Base-by-base conservation (phyloP, 2,113 vertebrate genomes). In the Python bivittatus region DNA sequence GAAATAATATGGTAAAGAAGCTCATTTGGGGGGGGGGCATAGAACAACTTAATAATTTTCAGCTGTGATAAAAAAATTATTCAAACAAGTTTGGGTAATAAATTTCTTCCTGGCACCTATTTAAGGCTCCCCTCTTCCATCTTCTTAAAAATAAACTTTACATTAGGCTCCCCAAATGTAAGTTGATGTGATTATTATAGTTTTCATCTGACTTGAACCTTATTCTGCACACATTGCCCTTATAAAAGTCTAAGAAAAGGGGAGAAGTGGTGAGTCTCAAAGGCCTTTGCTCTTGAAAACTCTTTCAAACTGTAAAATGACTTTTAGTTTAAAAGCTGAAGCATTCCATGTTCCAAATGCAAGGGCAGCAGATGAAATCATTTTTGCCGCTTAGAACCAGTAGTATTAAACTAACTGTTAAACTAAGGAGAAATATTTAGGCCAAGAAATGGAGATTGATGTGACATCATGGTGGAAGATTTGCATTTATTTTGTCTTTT, bases 381-480 rank as follows among this genome's bases (percentile, higher is more conserved):
- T 0, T 68, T 96, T 96, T 93, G 23, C 94, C 42, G 93, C 33
- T 95, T 91, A 87, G 87, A 93, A 93, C 86, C 53, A 1, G 27
- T 54, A 27, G 83, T 83, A 60, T 60, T 91, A 93, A 64, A 92
- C 91, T 91, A 58, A 27, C 72, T 83, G 57, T 60, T 91, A 93
- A 64, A 92, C 91, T 91, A 58, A 91, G 0, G 64, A 3, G 92
- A 42, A 88, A 91, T 58, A 92, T 91, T 93, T 85, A 84, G 56
- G 0, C 0, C 93, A 93, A 89, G 25, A 91, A 38, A 88, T 53
- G 56, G 72, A 52, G 93, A 20, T 48, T 90, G 68, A 15, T 92
- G 87, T 58, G n/a, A 84, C 0, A 0, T 4, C 25, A 29, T 72
- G 9, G 4, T 42, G 29, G 72, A 53, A 20, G 23, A 0, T 38